Evolutionary conservation across 2,113 vertebrate species (phyloP).

Genomic region (Rhombomys opimus): DNA sequence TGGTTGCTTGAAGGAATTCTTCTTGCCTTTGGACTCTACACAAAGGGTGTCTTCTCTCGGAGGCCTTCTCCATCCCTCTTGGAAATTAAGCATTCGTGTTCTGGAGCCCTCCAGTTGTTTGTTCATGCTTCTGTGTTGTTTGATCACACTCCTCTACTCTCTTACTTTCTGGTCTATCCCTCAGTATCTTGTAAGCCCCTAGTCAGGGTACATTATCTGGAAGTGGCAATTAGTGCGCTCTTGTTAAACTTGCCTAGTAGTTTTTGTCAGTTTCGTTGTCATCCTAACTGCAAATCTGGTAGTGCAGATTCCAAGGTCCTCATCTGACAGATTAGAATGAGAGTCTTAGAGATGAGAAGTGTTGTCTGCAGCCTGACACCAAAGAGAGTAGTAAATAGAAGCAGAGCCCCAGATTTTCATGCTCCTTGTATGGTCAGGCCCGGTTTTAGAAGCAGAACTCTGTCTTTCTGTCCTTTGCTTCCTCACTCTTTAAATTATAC

Average conservation of each 20-base stretch:
- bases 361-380: background rate
- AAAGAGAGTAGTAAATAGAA: slow-evolving; percentile 17
- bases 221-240: background rate
- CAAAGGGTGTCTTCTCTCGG: background rate
- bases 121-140: background rate
- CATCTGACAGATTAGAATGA: slow-evolving; percentile 49
- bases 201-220: background rate
- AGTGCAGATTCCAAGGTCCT: slow-evolving; percentile 4
- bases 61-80: background rate
- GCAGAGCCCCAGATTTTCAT: background rate
- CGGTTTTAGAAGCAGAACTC: background rate
- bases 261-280: background rate
- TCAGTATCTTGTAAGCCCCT: background rate
- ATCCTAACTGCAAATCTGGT: background rate
- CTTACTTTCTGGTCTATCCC: background rate
- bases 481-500: slow-evolving; percentile 21
- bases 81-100: background rate
- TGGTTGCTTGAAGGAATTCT: slow-evolving; percentile 39
- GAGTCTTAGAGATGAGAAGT: slow-evolving; percentile 14
- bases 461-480: background rate
- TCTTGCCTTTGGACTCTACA: background rate
- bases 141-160: background rate
- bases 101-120: background rate
- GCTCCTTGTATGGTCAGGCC: background rate
- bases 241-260: background rate